Evolutionary conservation across 2,888 invertebrate genomes (phyloP).

Genomic region (Chaitophorus viminalis): DNA sequence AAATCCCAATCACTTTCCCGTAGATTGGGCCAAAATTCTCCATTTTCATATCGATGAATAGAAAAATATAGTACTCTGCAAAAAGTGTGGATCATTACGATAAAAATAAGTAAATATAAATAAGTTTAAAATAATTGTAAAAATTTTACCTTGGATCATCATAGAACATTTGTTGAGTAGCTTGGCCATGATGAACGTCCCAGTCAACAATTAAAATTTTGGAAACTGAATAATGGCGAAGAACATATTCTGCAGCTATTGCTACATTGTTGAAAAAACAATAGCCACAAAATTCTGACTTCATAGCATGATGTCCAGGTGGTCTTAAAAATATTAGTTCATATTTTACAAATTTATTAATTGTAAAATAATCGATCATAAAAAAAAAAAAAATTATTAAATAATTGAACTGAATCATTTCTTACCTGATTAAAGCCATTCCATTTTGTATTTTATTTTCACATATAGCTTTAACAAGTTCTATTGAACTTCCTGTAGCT

Average conservation of each 20-base stretch:
- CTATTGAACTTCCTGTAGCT: conserved; percentile 82
- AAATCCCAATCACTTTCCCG: conserved; percentile 88
- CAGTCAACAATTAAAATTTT: conserved; percentile 91
- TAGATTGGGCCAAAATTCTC: conserved; percentile 94
- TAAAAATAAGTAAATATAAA: too few relatives aligned
- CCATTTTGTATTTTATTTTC: conserved; percentile 80
- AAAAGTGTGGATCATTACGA: not conserved
- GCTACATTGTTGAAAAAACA: conserved; percentile 95
- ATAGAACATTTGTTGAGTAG: conserved; percentile 89
- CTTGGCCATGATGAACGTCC: conserved; percentile 97
- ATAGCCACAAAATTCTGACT: conserved; percentile 85
- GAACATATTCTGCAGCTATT: conserved; percentile 81
- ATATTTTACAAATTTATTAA: not conserved
- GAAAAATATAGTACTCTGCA: conserved; percentile 93
- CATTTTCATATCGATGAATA: conserved; percentile 94
- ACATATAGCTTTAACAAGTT: conserved; percentile 79
- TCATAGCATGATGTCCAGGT: conserved; percentile 95
- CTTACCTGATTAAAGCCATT: conserved; percentile 78
- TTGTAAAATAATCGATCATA: not conserved
- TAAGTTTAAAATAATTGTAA: not conserved
- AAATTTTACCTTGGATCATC: conserved; percentile 78
- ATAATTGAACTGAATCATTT: conserved; percentile 2
- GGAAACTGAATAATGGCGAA: conserved; percentile 72
- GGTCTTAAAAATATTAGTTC: conserved; percentile 70
- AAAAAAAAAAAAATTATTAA: too few relatives aligned